A percentile compares a stretch with the other conserved stretches of the same genome.
Conservation (phyloP, 1,140 invertebrate species). For the Drosophila erecta region DNA sequence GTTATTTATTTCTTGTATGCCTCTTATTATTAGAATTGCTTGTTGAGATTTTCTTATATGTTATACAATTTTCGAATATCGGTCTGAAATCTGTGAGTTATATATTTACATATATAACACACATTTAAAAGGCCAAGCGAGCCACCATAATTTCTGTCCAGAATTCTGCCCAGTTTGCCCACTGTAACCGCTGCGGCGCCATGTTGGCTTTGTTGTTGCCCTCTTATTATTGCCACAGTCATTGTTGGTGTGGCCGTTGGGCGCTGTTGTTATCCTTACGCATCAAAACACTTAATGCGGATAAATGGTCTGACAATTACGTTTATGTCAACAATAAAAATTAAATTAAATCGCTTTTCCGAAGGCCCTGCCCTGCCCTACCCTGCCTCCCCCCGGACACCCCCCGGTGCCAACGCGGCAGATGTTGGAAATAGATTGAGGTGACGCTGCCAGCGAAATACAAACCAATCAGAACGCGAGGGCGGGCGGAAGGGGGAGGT, state of each 20-base stretch:
- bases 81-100: too few relatives aligned
- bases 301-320: conserved; percentile 84
- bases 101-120: too few relatives aligned
- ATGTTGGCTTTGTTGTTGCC: conserved; percentile 59
- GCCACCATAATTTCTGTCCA: not conserved
- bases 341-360: conserved; percentile 83
- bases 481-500: not conserved
- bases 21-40: too few relatives aligned
- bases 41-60: too few relatives aligned
- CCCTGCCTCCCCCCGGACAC: not conserved
- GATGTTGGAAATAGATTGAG: conserved; percentile 77
- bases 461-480: conserved; percentile 61
- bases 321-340: conserved; percentile 84
- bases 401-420: conserved; percentile 45
- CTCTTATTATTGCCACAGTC: conserved; percentile 54
- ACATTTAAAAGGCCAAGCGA: not conserved
- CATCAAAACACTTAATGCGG: conserved; percentile 81
- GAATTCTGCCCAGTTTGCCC: conserved; percentile 7
- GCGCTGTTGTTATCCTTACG: conserved; percentile 78
- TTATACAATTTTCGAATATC: too few relatives aligned
- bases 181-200: conserved; percentile 49
- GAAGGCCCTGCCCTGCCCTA: conserved; percentile 32
- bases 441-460: conserved; percentile 42
- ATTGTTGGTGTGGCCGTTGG: conserved; percentile 39
- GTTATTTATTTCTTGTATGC: too few relatives aligned